Evolutionary conservation across 2,888 invertebrate species (phyloP).

Genomic region (Melieria crassipennis): DNA sequence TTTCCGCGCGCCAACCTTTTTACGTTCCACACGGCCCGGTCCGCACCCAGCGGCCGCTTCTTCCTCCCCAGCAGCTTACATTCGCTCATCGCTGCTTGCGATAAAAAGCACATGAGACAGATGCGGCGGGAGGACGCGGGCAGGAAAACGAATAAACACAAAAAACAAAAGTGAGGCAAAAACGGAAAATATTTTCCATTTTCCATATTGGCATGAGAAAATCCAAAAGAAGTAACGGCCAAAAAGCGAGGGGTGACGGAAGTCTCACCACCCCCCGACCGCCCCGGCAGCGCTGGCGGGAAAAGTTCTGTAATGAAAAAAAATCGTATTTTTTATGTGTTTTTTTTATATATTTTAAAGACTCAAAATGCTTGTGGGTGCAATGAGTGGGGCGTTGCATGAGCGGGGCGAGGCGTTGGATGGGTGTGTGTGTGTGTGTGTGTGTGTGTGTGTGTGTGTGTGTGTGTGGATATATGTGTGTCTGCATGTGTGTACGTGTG

Average conservation of each 20-base stretch:
- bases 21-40: constrained; percentile 42
- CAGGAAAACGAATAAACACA: constrained; percentile 43
- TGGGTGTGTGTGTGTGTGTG: not conserved
- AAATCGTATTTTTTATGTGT: constrained; percentile 10
- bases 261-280: not conserved
- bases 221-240: constrained; percentile 51
- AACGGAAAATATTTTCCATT: constrained; percentile 61
- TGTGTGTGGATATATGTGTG: not conserved
- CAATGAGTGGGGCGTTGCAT: not conserved
- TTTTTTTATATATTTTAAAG: constrained; percentile 46
- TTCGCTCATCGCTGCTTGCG: constrained; percentile 1
- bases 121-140: no score
- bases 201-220: constrained; percentile 47
- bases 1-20: constrained; percentile 56
- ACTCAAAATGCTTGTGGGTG: constrained; percentile 44
- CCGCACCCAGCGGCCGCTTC: constrained; percentile 1
- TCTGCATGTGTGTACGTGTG: constrained; percentile 37
- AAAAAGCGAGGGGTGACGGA: constrained; percentile 28
- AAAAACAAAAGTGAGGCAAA: constrained; percentile 57
- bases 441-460: constrained; percentile 1
- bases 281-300: no score
- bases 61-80: not conserved
- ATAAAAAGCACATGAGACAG: constrained; percentile 29
- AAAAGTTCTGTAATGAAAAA: constrained; percentile 12
- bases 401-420: not conserved